A percentile compares a stretch with the other conserved stretches of the same genome.
These are phyloP conservation scores for Zaprionus taronus DNA, from an alignment of 1,140 invertebrate species.

Conservation along the genomic window DNA sequence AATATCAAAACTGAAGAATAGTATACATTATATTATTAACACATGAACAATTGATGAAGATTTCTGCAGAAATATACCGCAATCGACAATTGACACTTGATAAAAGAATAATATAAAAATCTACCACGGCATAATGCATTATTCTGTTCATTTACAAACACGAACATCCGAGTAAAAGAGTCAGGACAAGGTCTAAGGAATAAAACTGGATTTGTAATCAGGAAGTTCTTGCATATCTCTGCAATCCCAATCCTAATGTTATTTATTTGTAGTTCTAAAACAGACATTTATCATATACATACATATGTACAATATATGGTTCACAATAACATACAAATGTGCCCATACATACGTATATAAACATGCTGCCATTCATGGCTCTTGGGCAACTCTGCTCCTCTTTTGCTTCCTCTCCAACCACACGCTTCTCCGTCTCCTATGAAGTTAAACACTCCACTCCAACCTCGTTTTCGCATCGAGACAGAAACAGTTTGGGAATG, in stretches of 20 bases:
- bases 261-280: slow-evolving; percentile 14
- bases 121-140: not conserved
- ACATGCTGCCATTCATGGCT: not conserved
- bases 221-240: not conserved
- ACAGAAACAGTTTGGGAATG: slow-evolving; percentile 69
- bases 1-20: no score
- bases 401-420: not conserved
- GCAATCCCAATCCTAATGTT: not conserved
- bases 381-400: not conserved
- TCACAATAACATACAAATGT: not conserved
- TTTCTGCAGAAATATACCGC: no score
- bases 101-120: not conserved
- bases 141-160: not conserved
- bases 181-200: not conserved
- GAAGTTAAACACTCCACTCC: slow-evolving; percentile 11
- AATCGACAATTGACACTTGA: not conserved
- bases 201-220: slow-evolving; percentile 17
- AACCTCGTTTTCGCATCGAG: not conserved
- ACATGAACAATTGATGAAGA: no score
- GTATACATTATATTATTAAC: no score
- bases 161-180: not conserved
- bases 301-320: slow-evolving; percentile 5
- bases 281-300: slow-evolving; percentile 13
- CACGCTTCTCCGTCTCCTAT: slow-evolving; percentile 12
- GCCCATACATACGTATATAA: not conserved